phyloP scores from a whole-genome alignment of 2,797 vertebrate genomes.

The Yasuhikotakia modesta region DNA sequence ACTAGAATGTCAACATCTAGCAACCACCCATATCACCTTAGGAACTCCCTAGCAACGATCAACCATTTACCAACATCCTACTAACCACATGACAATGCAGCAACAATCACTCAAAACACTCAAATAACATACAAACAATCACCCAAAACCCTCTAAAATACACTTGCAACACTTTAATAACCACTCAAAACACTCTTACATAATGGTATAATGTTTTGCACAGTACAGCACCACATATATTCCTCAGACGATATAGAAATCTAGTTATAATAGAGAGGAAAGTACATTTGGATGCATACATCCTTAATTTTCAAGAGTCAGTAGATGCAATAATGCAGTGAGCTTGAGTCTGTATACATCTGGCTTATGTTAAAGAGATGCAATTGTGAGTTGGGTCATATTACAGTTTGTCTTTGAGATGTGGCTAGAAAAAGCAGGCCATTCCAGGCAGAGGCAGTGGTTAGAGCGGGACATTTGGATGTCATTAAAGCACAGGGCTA shows the following conservation, averaged over 20 bases:
- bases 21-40: neutral
- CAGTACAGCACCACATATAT: neutral
- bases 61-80: neutral
- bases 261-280: neutral
- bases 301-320: constrained; percentile 4
- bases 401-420: constrained; percentile 31
- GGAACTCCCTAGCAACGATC: neutral
- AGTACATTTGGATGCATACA: neutral
- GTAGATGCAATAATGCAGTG: constrained; percentile 26
- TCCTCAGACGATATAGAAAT: neutral
- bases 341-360: constrained; percentile 33
- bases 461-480: constrained; percentile 52
- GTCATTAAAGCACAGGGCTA: constrained; percentile 40
- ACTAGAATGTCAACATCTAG: too few species aligned
- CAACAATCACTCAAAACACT: neutral
- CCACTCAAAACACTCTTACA: neutral
- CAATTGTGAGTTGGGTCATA: constrained; percentile 15
- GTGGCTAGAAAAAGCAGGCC: neutral
- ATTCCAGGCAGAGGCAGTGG: neutral
- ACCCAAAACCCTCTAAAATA: neutral
- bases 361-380: constrained; percentile 26
- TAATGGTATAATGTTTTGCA: neutral
- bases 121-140: neutral
- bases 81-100: neutral
- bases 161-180: neutral